Evolutionary conservation across 92 coral and sea anemone genomes (phyloP), one percentile per base, ranked within the genome.

Genomic region (Palythoa grandiflora): DNA sequence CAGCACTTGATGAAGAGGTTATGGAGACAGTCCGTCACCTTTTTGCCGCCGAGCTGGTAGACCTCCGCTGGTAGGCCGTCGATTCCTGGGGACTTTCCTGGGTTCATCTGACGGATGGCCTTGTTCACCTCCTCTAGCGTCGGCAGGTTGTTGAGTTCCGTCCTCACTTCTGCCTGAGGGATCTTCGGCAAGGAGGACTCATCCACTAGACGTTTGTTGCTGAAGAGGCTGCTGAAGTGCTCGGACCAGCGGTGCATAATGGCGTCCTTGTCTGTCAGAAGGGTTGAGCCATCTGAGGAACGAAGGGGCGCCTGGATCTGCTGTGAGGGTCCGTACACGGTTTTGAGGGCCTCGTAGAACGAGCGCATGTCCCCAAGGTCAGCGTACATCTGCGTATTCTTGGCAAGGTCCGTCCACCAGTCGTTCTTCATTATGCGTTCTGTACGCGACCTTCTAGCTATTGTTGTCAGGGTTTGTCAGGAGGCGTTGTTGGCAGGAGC

Each of bases 41-140:
- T 70, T 70, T 70, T 38, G 7, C 74, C 74, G 38, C 74, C 74
- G 74, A n/a, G 21, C 74, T 70, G 74, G 74, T 70, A 70, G 38
- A 70, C 74, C 74, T 70, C 74, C 74, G 74, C 74, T 70, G 74
- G 74, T 70, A 70, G n/a, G 13, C 39, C 74, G 74, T 70, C 74
- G 74, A 70, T 70, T 70, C 74, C 40, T 70, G 74, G 74, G 74
- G 74, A 70, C 74, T 70, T 70, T 70, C 47, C 75, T 40, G 44
- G 44, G 75, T 70, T 70, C 75, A 70, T 70, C 47, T 70, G 75
- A 70, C 75, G 75, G 75, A 70, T 40, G 75, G 75, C 75, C 75
- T 70, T 70, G 39, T 70, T 70, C 74, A 70, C 74, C 38, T 70
- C 74, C 44, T 70, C 74, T 70, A 70, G 74, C 74, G 74, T 70